Base-by-base conservation (phyloP, 2,888 invertebrate species). In the Eubasilissa splendida region DNA sequence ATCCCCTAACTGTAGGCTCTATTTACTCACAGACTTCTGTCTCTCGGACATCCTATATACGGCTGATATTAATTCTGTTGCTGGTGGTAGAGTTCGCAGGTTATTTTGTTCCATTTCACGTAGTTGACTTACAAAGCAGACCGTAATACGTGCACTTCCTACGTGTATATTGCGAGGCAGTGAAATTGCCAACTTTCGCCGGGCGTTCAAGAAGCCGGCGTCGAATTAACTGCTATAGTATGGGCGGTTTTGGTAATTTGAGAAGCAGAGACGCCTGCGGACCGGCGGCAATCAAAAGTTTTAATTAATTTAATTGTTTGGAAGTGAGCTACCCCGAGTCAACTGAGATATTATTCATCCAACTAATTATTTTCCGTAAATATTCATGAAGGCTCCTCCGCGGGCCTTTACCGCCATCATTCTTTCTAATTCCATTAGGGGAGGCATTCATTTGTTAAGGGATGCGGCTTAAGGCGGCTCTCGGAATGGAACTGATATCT, bases 221-320 rank as follows among this genome's bases (percentile, higher is more conserved):
- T 63, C 22, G 33, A 33, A 63, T 63, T 63, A 11, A 63, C 31
- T 63, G 63, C n/a, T 4, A 3, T 42, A 22, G 59, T 14, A n/a
- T 59, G n/a, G 14, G 59, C 59, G 59, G 59, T 59, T n/a, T 63
- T 33, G 10, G 63, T 63, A 14, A 33, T 31, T 31, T 31, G 22
- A 63, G 63, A 63, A 63, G 22, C 22, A 59, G 33, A 22, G 33
- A 10, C 10, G 59, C 58, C 11, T n/a, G 42, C 14, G 50, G 42
- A 74, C 59, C 54, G 53, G 76, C 54, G 63, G 63, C 76, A 76
- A 76, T 76, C 76, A 53, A 76, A 76, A 76, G 63, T 76, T 76
- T 76, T 76, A 63, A 76, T 63, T 76, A 63, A 76, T 63, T 63
- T 76, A 63, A 76, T 63, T 76, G 63, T 63, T 76, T 76, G 63